Base-by-base conservation (phyloP, 2,113 vertebrate genomes). In the Procapra przewalskii region DNA sequence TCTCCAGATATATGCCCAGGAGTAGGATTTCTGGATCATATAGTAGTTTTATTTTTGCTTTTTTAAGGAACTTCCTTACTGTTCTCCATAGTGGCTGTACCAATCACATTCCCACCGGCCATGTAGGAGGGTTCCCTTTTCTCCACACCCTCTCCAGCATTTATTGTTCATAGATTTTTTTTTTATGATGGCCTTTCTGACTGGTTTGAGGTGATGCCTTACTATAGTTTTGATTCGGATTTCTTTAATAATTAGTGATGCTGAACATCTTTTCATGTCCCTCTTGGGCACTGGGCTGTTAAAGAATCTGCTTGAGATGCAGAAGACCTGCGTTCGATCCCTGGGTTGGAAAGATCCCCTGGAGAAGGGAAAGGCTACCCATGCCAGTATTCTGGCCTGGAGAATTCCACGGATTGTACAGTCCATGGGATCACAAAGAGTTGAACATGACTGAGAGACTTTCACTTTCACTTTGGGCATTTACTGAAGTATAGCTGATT, bases 311-410 rank as follows among this genome's bases (percentile, higher is more conserved):
- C 67, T 6, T 40, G 67, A 21, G 67, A 75, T 40, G 10, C 0
- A 0, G n/a, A 19, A 23, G n/a, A 75, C n/a, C 67, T 75, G 19
- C 0, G 5, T 71, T 40, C 1, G 0, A 71, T 40, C n/a, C n/a
- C n/a, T 75, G 67, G 19, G 10, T 40, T 75, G n/a, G n/a, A 6
- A 75, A 40, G 21, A 75, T 40, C 10, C n/a, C 67, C 67, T 75
- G 67, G 67, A 25, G 36, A 75, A 75, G 11, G 36, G 67, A 75
- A 75, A 40, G 67, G 36, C 36, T 25, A 75, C 10, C 36, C 36
- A 40, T 36, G 13, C 21, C 36, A 3, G 67, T 40, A 25, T 40
- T 75, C n/a, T 75, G 36, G 67, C 19, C 67, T 40, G 36, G 67
- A 75, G 67, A 23, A 40, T 12, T 23, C 67, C 64, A 23, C 0